Evolutionary conservation across 1,140 invertebrate species (phyloP), one percentile per base, ranked within the genome.

Genomic region (Bacillus rossius): DNA sequence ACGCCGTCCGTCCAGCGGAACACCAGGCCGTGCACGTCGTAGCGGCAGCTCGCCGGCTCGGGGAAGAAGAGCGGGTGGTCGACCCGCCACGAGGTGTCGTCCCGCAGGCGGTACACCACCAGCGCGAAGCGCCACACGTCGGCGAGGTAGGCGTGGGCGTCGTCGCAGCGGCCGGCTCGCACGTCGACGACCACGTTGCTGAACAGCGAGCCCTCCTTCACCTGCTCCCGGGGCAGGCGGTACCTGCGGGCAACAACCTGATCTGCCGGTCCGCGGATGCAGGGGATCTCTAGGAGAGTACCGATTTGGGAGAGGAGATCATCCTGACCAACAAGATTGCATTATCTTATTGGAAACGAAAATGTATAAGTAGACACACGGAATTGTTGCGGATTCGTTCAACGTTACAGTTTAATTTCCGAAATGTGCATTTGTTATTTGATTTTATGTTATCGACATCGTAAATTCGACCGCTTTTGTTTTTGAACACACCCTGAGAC

Each of bases 1-100:
- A 91, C 80, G 1, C 89, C 89, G 65, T 92, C 89, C 1, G 85
- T 79, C 88, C 89, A 92, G 65, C 88, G 84, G 65, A 90, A 92
- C 49, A 84, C 83, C 0, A 89, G 60, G 10, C 84, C 86, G 58
- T 89, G 85, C 0, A 88, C 62, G 16, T 83, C 82, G 62, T 77
- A 80, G 16, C 66, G 63, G 1, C 86, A 80, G 0, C 86, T 82
- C 2, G 89, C 61, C 0, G 89, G 89, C 64, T 91, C 88, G 0
- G 89, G 89, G 61, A 77, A 87, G 65, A 91, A 91, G 8, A 88
- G 77, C 45, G 85, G 86, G 66, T 90, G 84, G 8, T 82, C 81
- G 1, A 89, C 76, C 43, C 87, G 75, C 82, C 86, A 91, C n/a
- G 86, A 87, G 1, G 72, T 72, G 57, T 81, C 73, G 55, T 84